Evolutionary conservation across 2,888 invertebrate species (phyloP), one percentile per base, ranked within the genome.

Genomic region (Balanococcus diminutus): DNA sequence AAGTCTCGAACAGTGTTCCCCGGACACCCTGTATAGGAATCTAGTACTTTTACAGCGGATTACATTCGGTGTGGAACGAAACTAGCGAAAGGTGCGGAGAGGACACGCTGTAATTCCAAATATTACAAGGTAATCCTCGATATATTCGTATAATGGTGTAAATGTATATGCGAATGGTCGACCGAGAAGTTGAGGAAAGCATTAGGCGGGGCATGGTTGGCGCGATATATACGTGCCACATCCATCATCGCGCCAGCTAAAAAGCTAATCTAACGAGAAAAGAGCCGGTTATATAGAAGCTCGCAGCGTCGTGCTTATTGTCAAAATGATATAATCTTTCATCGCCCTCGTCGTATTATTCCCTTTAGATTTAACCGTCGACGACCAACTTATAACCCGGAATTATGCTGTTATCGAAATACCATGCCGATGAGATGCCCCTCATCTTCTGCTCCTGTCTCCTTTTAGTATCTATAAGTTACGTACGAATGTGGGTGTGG

Each of bases 81-180:
- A 46, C n/a, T n/a, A 16, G 25, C 1, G 36, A 46, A n/a, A 56
- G n/a, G 56, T 28, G 28, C 19, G 82, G 82, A 56, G 28, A 8
- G 82, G 82, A 56, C 46, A 31, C 25, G 16, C 11, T 25, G 75
- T 85, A 75, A 75, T 85, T 51, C 28, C 85, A 46, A 72, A 85
- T 85, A 75, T 84, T 85, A 85, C 51, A 42, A 85, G 85, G 85
- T 85, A 85, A 85, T 85, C 85, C 85, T 72, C 28, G 67, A 31
- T 56, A 56, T 56, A 31, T 16, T 82, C 42, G 42, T 42, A 42
- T n/a, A 22, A 56, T 3, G 19, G 14, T 11, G 56, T 22, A 22
- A 56, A 56, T 56, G 56, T 4, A 11, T 56, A 19, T 8, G 56
- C 9, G 22, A 6, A 5, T 9, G 5, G 56, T 56, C 8, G 19